Evolutionary conservation across 1,140 invertebrate species (phyloP), one percentile per base, ranked within the genome.

Genomic region (Homarus americanus): DNA sequence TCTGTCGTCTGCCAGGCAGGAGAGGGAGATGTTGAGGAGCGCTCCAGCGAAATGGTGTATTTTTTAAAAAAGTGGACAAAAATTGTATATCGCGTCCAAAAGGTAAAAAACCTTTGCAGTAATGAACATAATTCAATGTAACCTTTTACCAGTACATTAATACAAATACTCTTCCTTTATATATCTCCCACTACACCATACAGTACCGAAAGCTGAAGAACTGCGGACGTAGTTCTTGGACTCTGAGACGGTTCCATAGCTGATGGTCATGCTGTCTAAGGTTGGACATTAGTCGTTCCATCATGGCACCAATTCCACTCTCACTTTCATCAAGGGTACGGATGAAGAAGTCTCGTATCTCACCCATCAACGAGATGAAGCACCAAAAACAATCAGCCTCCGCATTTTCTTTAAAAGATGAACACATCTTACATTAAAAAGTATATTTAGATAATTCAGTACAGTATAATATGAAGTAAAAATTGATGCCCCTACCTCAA

Each of bases 381-480:
- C 98, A 99, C 94, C 98, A 99, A 94, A 99, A 99, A 86, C 98
- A 97, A 94, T 99, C 99, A 0, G 98, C 98, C 94, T 99, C 99
- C 0, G 99, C 98, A 94, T 97, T 95, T 94, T 97, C 98, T 98
- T 94, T 75, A 96, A 53, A 3, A 49, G 38, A 72, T 12, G 41
- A 17, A 15, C 44, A 49, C 5, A 69, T 32, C 7, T 69, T 28
- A 69, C 5, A 69, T 69, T 20, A 20, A 20, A 24, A 58, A 5
- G 17, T 12, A 4, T 58, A 20, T 4, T 20, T 58, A 58, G 17
- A 20, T 5, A 20, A 20, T 58, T 4, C 53, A n/a, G n/a, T n/a
- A 15, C 10, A 58, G 4, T 58, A 58, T 58, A 20, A 58, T 58
- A 58, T 58, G 5, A 72, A 15, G 32, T 17, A 72, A 36, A n/a